Evolutionary conservation across 2,888 invertebrate species (phyloP), one percentile per base, ranked within the genome.

Genomic region (Myathropa florea): DNA sequence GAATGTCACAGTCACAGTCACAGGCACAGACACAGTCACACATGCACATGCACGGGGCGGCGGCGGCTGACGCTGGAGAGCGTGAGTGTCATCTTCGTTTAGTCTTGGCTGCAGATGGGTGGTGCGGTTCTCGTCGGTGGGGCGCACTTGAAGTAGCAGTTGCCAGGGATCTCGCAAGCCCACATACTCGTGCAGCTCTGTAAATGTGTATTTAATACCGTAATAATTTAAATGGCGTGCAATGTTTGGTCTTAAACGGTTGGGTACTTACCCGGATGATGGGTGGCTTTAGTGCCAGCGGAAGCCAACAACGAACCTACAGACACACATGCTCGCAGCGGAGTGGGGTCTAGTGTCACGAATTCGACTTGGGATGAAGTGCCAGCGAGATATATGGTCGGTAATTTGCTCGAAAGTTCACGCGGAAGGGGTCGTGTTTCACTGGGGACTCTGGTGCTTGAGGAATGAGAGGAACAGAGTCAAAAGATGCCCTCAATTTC

Each of bases 181-280:
- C 72, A 65, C 72, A 67, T 33, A 33, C 33, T 64, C 59, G 65
- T 70, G 57, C 63, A 21, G 33, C 59, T 76, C 64, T 55, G 59
- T 65, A 71, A 71, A 76, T 70, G 76, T 82, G 76, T 76, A 76
- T 76, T 82, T 76, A 65, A 71, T 82, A 65, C 55, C 23, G 71
- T 76, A 82, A 70, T 82, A 76, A 82, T 65, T 82, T 82, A 71
- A 82, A 76, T 82, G 64, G 82, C 70, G 36, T 59, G 57, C 73
- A 68, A 64, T 63, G 81, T 26, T 36, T 28, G 57, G 12, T 36
- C 61, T 64, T 75, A 63, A 68, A 64, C 63, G 75, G 64, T 63
- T 68, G 61, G 61, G 39, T 33, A 81, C 72, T 75, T 81, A 53
- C 33, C 63, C 70, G 23, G 39, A 57, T 73, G 67, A 81, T 68